A percentile compares a stretch with the other conserved stretches of the same genome.
These are phyloP conservation scores for Drosophila infuscata DNA, from an alignment of 2,888 invertebrate genomes.

Conservation along the genomic window DNA sequence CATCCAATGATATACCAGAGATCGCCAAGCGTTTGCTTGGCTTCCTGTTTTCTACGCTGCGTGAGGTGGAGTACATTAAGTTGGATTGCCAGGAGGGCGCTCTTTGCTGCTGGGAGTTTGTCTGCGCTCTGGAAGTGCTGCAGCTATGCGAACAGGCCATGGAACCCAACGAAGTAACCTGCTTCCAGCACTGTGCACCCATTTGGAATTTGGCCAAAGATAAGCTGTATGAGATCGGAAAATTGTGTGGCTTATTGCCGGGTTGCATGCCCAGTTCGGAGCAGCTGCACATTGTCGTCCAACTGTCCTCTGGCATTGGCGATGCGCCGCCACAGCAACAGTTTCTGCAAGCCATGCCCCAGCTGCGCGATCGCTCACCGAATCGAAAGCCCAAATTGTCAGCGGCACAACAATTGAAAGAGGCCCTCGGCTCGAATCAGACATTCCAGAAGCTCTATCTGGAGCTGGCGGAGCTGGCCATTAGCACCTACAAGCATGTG, in stretches of 20 bases:
- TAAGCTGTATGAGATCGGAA: constrained; percentile 91
- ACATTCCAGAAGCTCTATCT: constrained; percentile 96
- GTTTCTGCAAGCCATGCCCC: constrained; percentile 82
- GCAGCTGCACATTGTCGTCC: constrained; percentile 95
- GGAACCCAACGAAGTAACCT: constrained; percentile 89
- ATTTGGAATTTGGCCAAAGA: constrained; percentile 95
- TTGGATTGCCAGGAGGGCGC: constrained; percentile 93
- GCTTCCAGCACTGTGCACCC: constrained; percentile 93
- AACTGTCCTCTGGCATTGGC: constrained; percentile 95
- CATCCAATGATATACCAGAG: constrained; percentile 85
- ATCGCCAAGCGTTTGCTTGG: constrained; percentile 95
- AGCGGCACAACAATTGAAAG: constrained; percentile 93
- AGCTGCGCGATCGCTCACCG: constrained; percentile 85
- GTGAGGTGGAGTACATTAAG: constrained; percentile 93
- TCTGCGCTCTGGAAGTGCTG: constrained; percentile 95
- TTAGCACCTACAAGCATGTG: constrained; percentile 98
- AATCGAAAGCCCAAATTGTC: constrained; percentile 85
- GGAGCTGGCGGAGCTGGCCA: constrained; percentile 96
- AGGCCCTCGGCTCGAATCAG: constrained; percentile 95
- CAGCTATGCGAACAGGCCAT: constrained; percentile 91
- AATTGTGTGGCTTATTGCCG: constrained; percentile 95
- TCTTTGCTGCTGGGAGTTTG: constrained; percentile 95
- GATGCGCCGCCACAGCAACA: constrained; percentile 87
- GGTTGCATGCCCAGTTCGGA: constrained; percentile 92
- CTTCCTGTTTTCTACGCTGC: constrained; percentile 95